Conservation (phyloP, 2,797 vertebrate genomes). For the Scleropages formosus region DNA sequence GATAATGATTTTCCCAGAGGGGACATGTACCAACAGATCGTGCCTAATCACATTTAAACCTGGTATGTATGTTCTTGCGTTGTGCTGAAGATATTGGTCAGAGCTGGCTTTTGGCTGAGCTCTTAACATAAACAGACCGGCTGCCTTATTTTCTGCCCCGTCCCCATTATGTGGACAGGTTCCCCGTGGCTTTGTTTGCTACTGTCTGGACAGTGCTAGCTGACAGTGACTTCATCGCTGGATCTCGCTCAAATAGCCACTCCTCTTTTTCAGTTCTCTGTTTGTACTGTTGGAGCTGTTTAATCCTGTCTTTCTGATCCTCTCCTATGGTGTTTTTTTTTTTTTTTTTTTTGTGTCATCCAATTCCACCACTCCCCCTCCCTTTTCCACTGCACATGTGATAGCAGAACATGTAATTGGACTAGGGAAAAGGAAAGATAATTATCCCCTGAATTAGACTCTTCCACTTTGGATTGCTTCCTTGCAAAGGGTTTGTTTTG, state of each 20-base stretch:
- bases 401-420: neutral
- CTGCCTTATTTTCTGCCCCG: no score
- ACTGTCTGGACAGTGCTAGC: no score
- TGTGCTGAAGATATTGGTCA: neutral
- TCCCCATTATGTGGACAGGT: no score
- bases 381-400: conserved; percentile 4
- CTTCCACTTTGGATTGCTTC: neutral
- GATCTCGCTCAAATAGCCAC: neutral
- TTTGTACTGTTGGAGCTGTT: neutral
- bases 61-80: conserved; percentile 70
- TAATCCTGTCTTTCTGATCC: neutral
- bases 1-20: conserved; percentile 99
- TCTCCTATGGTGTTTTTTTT: neutral
- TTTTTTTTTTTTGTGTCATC: neutral
- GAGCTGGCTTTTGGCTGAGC: neutral
- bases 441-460: neutral
- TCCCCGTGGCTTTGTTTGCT: no score
- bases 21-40: conserved; percentile 95
- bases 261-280: neutral
- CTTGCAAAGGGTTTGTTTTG: no score
- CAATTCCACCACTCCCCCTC: neutral
- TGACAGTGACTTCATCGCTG: neutral
- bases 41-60: conserved; percentile 98
- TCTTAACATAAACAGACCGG: neutral
- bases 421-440: neutral